phyloP scores from a whole-genome alignment of 2,888 invertebrate genomes.

The Lithosia quadra region DNA sequence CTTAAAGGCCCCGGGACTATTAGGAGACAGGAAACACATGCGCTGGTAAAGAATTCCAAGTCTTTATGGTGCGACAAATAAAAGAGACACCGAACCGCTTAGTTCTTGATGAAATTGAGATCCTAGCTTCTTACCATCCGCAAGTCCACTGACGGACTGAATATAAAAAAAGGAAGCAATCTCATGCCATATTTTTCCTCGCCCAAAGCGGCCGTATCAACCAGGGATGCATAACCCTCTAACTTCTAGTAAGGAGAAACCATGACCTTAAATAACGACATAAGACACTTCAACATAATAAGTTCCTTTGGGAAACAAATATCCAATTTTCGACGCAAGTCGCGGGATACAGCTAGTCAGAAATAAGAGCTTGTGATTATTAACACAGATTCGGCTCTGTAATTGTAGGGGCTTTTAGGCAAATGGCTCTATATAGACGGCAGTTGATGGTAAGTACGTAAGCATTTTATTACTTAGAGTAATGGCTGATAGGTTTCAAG shows the following conservation, averaged over 20 bases:
- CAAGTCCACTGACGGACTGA: too few species aligned
- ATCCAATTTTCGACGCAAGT: background rate
- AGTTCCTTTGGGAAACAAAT: background rate
- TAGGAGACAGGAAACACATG: too few species aligned
- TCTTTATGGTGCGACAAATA: too few species aligned
- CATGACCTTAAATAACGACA: background rate
- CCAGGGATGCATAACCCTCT: too few species aligned
- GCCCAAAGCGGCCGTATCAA: too few species aligned
- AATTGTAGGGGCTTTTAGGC: slow-evolving; percentile 51
- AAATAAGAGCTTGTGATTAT: slow-evolving; percentile 12
- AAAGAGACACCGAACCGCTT: too few species aligned
- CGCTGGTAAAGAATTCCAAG: too few species aligned
- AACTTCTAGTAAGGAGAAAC: background rate
- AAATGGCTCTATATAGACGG: slow-evolving; percentile 46
- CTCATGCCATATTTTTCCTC: too few species aligned
- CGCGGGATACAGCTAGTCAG: background rate
- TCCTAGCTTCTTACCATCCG: too few species aligned
- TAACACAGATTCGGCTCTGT: background rate
- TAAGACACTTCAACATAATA: background rate
- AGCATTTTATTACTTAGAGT: slow-evolving; percentile 35
- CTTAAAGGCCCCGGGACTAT: too few species aligned
- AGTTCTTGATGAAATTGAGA: too few species aligned
- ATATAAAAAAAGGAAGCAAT: too few species aligned
- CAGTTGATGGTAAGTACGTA: slow-evolving; percentile 40
- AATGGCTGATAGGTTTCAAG: slow-evolving; percentile 28